Evolutionary conservation across 2,113 vertebrate species (phyloP).

Genomic region (Nyctibius bracteatus): DNA sequence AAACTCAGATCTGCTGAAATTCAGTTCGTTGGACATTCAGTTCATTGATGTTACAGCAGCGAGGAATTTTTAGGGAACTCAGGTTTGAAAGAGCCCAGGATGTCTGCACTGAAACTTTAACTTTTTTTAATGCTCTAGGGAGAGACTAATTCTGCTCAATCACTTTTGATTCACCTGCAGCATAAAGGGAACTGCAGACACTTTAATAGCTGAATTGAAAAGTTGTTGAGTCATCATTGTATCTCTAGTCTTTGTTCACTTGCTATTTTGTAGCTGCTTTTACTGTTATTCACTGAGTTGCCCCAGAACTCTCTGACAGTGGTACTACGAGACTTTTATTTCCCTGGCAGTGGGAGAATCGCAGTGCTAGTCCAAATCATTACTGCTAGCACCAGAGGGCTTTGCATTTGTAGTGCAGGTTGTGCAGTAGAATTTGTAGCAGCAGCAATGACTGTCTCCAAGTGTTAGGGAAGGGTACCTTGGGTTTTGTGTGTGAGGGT

Average conservation of each 20-base stretch:
- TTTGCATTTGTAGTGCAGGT: slow-evolving; percentile 1
- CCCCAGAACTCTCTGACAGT: background rate
- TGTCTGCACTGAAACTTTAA: background rate
- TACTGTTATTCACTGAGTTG: background rate
- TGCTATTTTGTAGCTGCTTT: slow-evolving; percentile 49
- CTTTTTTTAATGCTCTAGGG: background rate
- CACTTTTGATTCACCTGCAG: slow-evolving; percentile 41
- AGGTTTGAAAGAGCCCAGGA: background rate
- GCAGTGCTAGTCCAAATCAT: background rate
- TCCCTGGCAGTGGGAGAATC: background rate
- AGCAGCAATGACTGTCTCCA: background rate
- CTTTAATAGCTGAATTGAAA: slow-evolving; percentile 29
- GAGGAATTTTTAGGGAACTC: background rate
- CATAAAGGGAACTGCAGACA: slow-evolving; percentile 8
- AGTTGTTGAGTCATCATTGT: slow-evolving; percentile 15
- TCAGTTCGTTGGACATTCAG: background rate
- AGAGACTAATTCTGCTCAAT: slow-evolving; percentile 42
- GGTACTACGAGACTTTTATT: background rate
- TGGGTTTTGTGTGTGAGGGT: background rate
- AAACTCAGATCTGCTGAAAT: background rate
- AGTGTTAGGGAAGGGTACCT: background rate
- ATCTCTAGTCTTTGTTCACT: slow-evolving; percentile 18
- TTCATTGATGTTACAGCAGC: background rate
- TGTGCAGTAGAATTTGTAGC: background rate
- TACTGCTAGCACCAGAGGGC: background rate